Evolutionary conservation across 1,140 invertebrate species (phyloP).

Genomic region (Atta colombica): DNA sequence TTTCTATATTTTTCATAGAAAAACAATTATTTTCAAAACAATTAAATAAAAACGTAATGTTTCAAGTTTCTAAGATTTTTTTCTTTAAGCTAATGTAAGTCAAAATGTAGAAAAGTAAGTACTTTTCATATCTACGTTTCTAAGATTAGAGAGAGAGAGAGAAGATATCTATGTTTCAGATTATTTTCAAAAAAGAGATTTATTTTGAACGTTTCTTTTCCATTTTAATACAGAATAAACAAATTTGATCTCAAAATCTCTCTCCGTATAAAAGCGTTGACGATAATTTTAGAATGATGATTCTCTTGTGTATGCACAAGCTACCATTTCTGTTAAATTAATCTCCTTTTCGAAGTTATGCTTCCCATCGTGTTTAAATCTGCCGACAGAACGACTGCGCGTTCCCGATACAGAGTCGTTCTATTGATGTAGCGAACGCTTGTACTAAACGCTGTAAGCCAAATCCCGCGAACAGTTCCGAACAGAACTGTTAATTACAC

Average conservation of each 20-base stretch:
- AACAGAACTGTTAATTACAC: slow-evolving; percentile 34
- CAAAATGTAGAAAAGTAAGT: not conserved
- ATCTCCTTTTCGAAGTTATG: slow-evolving; percentile 21
- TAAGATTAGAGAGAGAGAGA: too few relatives aligned
- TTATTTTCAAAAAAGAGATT: not conserved
- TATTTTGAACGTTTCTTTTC: not conserved
- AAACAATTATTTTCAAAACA: too few relatives aligned
- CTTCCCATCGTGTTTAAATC: slow-evolving; percentile 5
- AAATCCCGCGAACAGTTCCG: not conserved
- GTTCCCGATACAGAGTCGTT: not conserved
- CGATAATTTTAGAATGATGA: not conserved
- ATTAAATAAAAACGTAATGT: not conserved
- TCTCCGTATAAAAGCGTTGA: not conserved
- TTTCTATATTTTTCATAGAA: not conserved
- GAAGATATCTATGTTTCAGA: not conserved
- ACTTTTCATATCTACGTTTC: not conserved
- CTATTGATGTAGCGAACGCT: not conserved
- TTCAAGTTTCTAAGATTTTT: not conserved
- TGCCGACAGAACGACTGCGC: not conserved
- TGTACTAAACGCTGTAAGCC: not conserved
- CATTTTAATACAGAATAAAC: slow-evolving; percentile 2
- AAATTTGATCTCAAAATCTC: not conserved
- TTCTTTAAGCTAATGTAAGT: not conserved
- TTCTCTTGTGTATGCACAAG: not conserved
- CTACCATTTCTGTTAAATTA: not conserved